Base-by-base conservation (phyloP, 2,113 vertebrate genomes). In the Pipa parva region DNA sequence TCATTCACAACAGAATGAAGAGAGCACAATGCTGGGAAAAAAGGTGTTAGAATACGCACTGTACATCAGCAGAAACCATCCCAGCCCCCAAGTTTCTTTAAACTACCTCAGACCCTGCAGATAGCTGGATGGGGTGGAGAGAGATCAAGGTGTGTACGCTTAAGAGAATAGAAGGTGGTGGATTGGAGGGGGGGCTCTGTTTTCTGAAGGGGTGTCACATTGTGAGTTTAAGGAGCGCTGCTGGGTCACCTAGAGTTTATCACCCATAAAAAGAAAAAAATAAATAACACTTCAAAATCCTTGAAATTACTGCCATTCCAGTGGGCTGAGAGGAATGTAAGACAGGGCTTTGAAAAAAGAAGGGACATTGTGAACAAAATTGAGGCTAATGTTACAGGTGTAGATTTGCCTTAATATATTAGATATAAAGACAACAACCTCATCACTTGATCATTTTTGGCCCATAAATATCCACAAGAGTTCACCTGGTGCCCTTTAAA, bases 281-380 rank as follows among this genome's bases (percentile, higher is more conserved):
- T 52, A 70, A 70, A 70, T 60, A 70, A 70, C 66, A 70, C 66
- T 70, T 70, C 57, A 70, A 26, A 70, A 70, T 70, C 66, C 66
- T 70, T 70, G 66, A 70, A 70, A 70, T 70, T 39, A 45, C 57
- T 70, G 66, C 58, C 66, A 70, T 70, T 70, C 66, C 66, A 70
- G 31, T 45, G 56, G 25, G 57, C 57, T 45, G 42, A n/a, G 26
- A 70, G 60, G 57, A 70, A 61, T 70, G 66, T 54, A 51, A 54
- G 48, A 29, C 15, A 10, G 52, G 42, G 25, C 22, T 29, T 20
- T 2, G 22, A 12, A 61, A n/a, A 68, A 24, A 39, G 25, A 51
- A 49, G 20, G 28, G 56, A 68, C 9, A n/a, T 42, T 9, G 17
- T n/a, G n/a, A n/a, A n/a, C n/a, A n/a, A n/a, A n/a, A n/a, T n/a